Evolutionary conservation across 2,888 invertebrate species (phyloP), one percentile per base, ranked within the genome.

Genomic region (Laspeyria flexula): DNA sequence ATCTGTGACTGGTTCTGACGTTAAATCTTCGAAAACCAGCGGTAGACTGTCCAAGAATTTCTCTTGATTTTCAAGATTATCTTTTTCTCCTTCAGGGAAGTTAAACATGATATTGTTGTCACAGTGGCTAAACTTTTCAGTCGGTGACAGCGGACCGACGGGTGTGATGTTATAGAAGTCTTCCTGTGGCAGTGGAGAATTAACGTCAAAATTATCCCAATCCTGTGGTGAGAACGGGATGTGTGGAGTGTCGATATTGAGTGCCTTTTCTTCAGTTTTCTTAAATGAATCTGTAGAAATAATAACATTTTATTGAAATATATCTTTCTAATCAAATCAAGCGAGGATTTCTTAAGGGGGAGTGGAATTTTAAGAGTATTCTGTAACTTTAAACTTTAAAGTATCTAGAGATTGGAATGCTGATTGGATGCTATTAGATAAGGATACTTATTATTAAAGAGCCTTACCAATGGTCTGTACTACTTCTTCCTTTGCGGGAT

Each of bases 391-490:
- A 25, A 25, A n/a, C n/a, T n/a, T n/a, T n/a, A n/a, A n/a, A n/a
- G n/a, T n/a, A n/a, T n/a, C n/a, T n/a, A n/a, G n/a, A n/a, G n/a
- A n/a, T n/a, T n/a, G n/a, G n/a, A n/a, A n/a, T n/a, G n/a, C n/a
- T n/a, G n/a, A n/a, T n/a, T n/a, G n/a, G n/a, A n/a, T n/a, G n/a
- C n/a, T n/a, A n/a, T n/a, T n/a, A n/a, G n/a, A n/a, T n/a, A n/a
- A n/a, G n/a, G n/a, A n/a, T n/a, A n/a, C n/a, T n/a, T n/a, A n/a
- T n/a, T n/a, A n/a, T n/a, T n/a, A n/a, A n/a, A n/a, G n/a, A n/a
- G n/a, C 9, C 85, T 85, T 62, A 91, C 92, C 92, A 92, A 81
- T 90, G 84, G 82, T 87, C 85, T 82, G 91, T 86, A 77, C 82
- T 83, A 74, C 84, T 85, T 85, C 89, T 83, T 84, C 89, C 90